phyloP scores from a whole-genome alignment of 2,888 invertebrate species.

The Sarcophaga rosellei region DNA sequence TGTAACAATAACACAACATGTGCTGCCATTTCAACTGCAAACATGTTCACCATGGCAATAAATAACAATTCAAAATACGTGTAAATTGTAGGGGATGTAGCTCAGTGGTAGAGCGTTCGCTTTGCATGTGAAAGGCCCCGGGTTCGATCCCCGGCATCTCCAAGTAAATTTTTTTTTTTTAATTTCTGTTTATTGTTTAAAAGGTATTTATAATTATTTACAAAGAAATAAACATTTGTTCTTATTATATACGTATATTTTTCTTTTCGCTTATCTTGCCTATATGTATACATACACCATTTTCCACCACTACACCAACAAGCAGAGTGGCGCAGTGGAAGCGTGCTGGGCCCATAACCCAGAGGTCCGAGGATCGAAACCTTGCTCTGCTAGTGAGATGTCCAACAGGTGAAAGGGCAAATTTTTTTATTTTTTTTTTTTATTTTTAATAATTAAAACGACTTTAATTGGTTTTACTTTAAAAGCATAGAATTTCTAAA shows the following conservation, averaged over 20 bases:
- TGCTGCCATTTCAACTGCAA: too few species aligned
- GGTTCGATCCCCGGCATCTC: conserved; percentile 99
- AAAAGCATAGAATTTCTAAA: too few species aligned
- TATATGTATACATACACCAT: background rate
- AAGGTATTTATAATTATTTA: background rate
- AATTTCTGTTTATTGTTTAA: background rate
- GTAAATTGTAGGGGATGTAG: conserved; percentile 87
- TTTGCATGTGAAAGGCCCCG: conserved; percentile 99
- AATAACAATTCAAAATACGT: background rate
- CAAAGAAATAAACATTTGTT: background rate
- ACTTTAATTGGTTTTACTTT: too few species aligned
- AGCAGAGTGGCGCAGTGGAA: conserved; percentile 92
- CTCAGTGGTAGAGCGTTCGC: conserved; percentile 99
- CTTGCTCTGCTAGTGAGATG: conserved; percentile 79
- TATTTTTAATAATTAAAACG: too few species aligned
- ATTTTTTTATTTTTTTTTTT: conserved; percentile 7
- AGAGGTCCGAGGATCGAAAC: conserved; percentile 82
- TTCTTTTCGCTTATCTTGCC: background rate
- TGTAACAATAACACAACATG: too few species aligned
- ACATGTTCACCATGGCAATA: background rate
- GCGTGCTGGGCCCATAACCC: conserved; percentile 91
- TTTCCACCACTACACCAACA: background rate
- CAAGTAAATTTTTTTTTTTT: conserved; percentile 82
- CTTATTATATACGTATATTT: background rate
- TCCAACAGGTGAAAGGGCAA: background rate